Base-by-base conservation (phyloP, 2,797 vertebrate genomes). In the Bovichtus variegatus region DNA sequence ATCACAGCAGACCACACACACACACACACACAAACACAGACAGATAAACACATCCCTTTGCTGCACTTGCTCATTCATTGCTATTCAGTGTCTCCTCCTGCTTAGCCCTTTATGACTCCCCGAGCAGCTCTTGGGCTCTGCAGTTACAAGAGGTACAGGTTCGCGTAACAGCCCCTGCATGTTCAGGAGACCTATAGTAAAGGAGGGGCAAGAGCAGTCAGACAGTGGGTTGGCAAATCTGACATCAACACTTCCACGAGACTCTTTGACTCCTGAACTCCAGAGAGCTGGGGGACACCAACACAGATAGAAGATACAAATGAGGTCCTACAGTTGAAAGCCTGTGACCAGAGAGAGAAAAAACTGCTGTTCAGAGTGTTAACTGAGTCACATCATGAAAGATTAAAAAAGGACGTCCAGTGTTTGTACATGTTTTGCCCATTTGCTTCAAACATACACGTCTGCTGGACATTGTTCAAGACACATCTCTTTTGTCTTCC, bases 81-180 rank as follows among this genome's bases (percentile, higher is more conserved):
- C 82, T 82, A 85, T 91, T 83, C 87, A 83, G 76, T 7, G n/a
- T 74, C 70, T 89, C 61, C 59, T 89, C 74, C 62, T 25, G 50
- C 72, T 81, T 67, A 64, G 72, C 82, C 82, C 63, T 91, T 92
- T 86, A 90, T 49, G 79, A 61, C 40, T 91, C 87, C 80, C 79
- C 19, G 61, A 84, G 82, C 76, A 79, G 79, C 87, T 81, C 78
- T 84, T 59, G 36, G 83, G 62, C 59, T 73, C 59, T 81, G 74
- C 71, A 75, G 74, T 68, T 86, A 89, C 85, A 90, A 78, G 76
- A 82, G 71, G 74, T 69, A 83, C 78, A 86, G 79, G 76, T 82
- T 81, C 84, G 60, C 70, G 80, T 87, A 87, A 90, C 76, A 82
- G 58, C 38, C 53, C 47, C 36, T 78, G 71, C 80, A 87, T 86